Evolutionary conservation across 2,113 vertebrate species (phyloP).

Genomic region (Hystrix brachyura): DNA sequence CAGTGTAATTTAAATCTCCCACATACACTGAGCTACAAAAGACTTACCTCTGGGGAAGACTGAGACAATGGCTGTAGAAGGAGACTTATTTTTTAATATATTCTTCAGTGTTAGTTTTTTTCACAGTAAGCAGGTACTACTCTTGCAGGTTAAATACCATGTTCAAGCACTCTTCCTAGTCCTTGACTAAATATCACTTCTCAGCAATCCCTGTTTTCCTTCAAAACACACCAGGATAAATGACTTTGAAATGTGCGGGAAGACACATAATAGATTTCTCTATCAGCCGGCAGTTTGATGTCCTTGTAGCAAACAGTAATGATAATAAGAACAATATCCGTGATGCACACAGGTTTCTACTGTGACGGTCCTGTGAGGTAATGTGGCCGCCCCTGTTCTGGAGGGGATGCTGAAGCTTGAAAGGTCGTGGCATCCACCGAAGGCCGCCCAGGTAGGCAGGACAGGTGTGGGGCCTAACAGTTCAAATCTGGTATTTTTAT

Average conservation of each 20-base stretch:
- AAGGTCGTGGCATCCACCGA: constrained; percentile 45
- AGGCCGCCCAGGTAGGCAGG: constrained; percentile 53
- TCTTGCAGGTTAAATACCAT: constrained; percentile 13
- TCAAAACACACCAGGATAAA: constrained; percentile 19
- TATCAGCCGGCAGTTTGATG: neutral
- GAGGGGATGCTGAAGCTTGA: neutral
- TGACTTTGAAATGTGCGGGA: neutral
- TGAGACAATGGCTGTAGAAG: neutral
- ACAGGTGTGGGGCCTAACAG: neutral
- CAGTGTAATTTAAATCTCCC: neutral
- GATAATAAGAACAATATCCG: neutral
- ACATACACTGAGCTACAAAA: neutral
- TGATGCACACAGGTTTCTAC: neutral
- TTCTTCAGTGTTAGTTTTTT: neutral
- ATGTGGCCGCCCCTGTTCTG: neutral
- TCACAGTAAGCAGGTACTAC: neutral
- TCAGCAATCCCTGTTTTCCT: neutral
- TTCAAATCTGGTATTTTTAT: constrained; percentile 26
- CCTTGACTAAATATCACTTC: constrained; percentile 11
- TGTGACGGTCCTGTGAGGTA: neutral
- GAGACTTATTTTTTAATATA: neutral
- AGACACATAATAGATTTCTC: neutral
- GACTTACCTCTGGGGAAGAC: neutral
- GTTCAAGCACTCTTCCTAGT: neutral
- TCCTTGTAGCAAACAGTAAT: neutral